phyloP scores from a whole-genome alignment of 2,797 vertebrate species.

The Poeciliopsis presidionis region DNA sequence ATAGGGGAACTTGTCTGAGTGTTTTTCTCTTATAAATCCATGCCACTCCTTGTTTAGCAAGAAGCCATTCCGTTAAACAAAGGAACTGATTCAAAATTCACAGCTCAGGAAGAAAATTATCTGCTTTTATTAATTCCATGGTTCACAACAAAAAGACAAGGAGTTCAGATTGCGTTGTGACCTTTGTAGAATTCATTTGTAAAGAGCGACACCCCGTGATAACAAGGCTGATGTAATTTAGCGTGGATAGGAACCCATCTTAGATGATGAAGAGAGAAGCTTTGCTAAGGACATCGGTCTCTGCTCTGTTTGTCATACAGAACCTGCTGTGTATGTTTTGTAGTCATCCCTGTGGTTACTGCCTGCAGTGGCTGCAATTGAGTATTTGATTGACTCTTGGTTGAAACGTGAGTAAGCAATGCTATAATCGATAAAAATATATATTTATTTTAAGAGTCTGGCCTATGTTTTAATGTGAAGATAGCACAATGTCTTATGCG shows the following conservation, averaged over 20 bases:
- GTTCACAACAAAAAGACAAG: slow-evolving; percentile 49
- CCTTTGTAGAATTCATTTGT: slow-evolving; percentile 53
- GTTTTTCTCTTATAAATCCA: neutral
- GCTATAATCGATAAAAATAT: neutral
- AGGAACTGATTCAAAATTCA: neutral
- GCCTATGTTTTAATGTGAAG: neutral
- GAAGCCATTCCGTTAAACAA: neutral
- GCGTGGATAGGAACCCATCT: slow-evolving; percentile 18
- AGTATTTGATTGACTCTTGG: neutral
- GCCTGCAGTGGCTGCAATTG: slow-evolving; percentile 15
- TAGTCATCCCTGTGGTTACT: neutral
- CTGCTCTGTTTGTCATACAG: neutral
- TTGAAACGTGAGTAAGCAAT: neutral
- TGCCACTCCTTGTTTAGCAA: neutral
- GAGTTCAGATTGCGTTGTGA: slow-evolving; percentile 16
- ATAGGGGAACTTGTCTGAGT: neutral
- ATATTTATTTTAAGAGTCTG: neutral
- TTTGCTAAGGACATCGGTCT: slow-evolving; percentile 14
- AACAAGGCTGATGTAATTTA: slow-evolving; percentile 52
- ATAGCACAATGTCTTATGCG: neutral
- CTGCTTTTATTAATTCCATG: slow-evolving; percentile 48
- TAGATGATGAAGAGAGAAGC: slow-evolving; percentile 19
- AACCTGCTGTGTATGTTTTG: neutral
- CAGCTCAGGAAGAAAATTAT: slow-evolving; percentile 23
- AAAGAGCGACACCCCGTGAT: slow-evolving; percentile 33